Percentiles rank a stretch among this genome's conserved stretches.
These are phyloP conservation scores for Therioaphis trifolii DNA, from an alignment of 2,888 invertebrate genomes.

Conservation along the genomic window DNA sequence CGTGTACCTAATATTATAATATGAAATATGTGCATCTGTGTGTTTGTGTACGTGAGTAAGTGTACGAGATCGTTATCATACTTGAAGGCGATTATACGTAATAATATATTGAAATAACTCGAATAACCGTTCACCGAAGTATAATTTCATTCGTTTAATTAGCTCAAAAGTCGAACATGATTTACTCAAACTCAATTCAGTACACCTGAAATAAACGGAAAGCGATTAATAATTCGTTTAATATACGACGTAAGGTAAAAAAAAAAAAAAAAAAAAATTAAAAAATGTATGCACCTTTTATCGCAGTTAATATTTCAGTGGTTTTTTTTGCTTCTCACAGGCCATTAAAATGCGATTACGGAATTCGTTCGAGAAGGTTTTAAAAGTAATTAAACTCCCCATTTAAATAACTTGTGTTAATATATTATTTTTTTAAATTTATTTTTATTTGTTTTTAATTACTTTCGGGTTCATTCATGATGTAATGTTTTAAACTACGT, in stretches of 20 bases:
- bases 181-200: background rate
- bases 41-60: too few species aligned
- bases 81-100: background rate
- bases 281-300: background rate
- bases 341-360: background rate
- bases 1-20: too few species aligned
- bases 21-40: too few species aligned
- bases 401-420: background rate
- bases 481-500: too few species aligned
- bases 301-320: too few species aligned
- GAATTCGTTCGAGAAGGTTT: background rate
- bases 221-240: constrained; percentile 4
- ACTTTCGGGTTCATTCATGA: too few species aligned
- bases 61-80: background rate
- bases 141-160: background rate
- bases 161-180: too few species aligned
- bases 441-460: too few species aligned
- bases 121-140: background rate
- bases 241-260: background rate
- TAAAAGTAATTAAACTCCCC: background rate
- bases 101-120: background rate
- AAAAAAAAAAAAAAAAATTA: too few species aligned
- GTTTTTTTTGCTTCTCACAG: background rate
- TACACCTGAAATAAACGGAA: background rate
- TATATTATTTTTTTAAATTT: too few species aligned